A percentile compares a stretch with the other conserved stretches of the same genome.
These are phyloP conservation scores for Mastomys natalensis DNA, from an alignment of 2,113 vertebrate species.

Conservation along the genomic window DNA sequence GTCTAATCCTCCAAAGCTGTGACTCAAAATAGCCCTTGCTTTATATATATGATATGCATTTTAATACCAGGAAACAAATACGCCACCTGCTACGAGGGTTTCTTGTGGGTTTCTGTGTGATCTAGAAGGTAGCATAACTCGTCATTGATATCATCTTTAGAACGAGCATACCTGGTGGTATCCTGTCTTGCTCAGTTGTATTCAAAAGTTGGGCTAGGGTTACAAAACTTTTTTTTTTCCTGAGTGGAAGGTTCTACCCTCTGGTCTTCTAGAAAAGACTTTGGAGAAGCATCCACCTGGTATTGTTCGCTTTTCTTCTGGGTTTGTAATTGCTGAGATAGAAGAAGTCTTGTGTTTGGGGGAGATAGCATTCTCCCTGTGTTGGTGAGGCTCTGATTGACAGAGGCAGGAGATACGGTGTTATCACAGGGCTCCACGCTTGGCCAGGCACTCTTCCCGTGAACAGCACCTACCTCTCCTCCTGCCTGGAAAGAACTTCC, in stretches of 20 bases:
- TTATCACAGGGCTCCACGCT: conserved; percentile 82
- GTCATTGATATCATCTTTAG: neutral
- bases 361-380: conserved; percentile 77
- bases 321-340: conserved; percentile 70
- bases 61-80: neutral
- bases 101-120: neutral
- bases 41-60: neutral
- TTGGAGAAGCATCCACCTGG: neutral
- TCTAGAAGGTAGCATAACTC: neutral
- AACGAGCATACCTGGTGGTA: neutral
- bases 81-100: neutral
- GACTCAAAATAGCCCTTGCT: neutral
- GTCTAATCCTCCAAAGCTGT: neutral
- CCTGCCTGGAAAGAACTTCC: conserved; percentile 47
- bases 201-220: neutral
- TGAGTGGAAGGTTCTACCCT: conserved; percentile 36
- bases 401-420: conserved; percentile 66
- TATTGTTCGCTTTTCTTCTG: conserved; percentile 76
- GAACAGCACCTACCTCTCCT: conserved; percentile 62
- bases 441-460: conserved; percentile 45
- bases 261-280: conserved; percentile 28
- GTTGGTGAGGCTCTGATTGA: conserved; percentile 58
- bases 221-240: conserved; percentile 7
- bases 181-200: neutral
- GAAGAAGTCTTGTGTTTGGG: conserved; percentile 76